phyloP scores from a whole-genome alignment of 2,113 vertebrate species.

The Corvus moneduloides region DNA sequence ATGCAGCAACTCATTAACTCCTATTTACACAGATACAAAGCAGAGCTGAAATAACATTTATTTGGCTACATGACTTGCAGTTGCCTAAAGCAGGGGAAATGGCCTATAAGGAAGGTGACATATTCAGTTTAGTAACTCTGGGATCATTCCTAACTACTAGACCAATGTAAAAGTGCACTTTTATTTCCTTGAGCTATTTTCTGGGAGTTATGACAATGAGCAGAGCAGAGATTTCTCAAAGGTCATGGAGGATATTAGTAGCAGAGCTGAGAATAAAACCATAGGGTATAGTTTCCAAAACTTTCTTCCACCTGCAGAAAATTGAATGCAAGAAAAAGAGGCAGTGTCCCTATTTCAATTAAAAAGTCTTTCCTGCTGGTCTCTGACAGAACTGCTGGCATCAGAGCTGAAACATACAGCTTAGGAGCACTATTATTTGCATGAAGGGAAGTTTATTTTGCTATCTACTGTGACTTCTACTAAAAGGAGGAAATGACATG shows the following conservation, averaged over 20 bases:
- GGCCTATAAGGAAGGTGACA: neutral
- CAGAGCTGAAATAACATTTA: constrained; percentile 14
- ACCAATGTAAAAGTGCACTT: neutral
- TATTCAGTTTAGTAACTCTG: neutral
- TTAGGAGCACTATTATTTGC: neutral
- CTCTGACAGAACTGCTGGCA: neutral
- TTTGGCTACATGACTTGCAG: neutral
- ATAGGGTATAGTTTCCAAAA: neutral
- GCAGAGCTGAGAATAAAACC: neutral
- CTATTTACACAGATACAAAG: neutral
- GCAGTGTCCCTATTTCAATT: neutral
- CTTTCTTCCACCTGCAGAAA: constrained; percentile 11
- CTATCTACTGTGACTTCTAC: neutral
- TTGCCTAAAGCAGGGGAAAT: neutral
- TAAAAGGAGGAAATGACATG: neutral
- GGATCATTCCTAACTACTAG: neutral
- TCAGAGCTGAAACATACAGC: neutral
- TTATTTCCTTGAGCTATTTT: neutral
- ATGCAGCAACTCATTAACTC: constrained; percentile 15
- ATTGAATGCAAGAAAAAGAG: neutral
- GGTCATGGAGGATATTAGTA: neutral
- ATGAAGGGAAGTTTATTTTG: neutral
- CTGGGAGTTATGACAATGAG: neutral
- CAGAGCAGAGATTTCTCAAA: neutral
- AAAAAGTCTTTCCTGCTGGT: neutral